Evolutionary conservation across 2,797 vertebrate species (phyloP).

Genomic region (Pangasius sanitwongsei): DNA sequence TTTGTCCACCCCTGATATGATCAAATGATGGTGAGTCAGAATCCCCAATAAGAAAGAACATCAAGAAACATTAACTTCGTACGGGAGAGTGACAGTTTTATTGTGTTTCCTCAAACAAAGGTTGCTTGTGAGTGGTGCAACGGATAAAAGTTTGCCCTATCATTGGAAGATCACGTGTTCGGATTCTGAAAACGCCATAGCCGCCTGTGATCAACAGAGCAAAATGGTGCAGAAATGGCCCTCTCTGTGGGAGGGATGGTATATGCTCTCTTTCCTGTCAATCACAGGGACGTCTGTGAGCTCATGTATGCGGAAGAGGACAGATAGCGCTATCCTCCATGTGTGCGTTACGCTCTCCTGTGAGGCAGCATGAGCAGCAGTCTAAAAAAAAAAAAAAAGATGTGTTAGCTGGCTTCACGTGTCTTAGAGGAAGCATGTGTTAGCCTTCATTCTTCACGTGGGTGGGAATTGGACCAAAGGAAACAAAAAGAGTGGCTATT

Average conservation of each 20-base stretch:
- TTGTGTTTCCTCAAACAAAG: constrained; percentile 14
- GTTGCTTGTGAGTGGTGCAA: background rate
- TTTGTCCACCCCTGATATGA: background rate
- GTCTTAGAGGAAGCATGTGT: background rate
- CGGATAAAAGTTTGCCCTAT: background rate
- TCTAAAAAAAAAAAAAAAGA: background rate
- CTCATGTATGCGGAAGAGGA: background rate
- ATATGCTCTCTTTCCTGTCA: background rate
- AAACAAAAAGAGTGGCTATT: background rate
- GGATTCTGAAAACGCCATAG: background rate
- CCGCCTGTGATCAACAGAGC: background rate
- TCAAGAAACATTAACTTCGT: background rate
- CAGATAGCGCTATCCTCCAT: background rate
- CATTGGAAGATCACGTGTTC: background rate
- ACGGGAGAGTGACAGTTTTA: background rate
- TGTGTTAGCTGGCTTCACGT: background rate
- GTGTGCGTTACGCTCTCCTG: background rate
- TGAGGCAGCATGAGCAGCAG: background rate
- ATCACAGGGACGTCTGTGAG: background rate
- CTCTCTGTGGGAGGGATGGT: background rate
- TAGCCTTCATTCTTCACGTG: background rate
- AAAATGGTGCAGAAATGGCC: background rate
- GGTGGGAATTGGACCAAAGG: background rate
- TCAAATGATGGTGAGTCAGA: constrained; percentile 8
- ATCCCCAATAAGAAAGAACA: background rate